Conservation (phyloP, 2,113 vertebrate species). For the Apteryx owenii region DNA sequence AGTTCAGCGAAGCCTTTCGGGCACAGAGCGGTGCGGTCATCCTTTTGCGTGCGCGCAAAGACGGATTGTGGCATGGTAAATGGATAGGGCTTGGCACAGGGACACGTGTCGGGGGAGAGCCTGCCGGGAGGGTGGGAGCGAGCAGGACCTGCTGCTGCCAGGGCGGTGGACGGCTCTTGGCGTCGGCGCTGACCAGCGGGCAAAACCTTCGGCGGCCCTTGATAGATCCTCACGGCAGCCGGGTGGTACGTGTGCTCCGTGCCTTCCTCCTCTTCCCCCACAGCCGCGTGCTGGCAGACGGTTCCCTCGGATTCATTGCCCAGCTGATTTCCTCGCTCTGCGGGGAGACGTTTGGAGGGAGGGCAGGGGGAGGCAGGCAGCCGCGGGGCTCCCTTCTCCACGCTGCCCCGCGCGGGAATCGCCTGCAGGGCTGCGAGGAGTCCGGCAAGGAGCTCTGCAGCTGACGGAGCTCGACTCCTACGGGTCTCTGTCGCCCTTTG, state of each 20-base stretch:
- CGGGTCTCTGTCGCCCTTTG: background rate
- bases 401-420: background rate
- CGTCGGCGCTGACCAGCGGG: background rate
- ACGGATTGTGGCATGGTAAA: background rate
- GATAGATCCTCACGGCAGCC: background rate
- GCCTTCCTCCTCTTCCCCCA: background rate
- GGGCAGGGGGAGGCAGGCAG: background rate
- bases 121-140: background rate
- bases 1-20: background rate
- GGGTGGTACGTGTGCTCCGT: background rate
- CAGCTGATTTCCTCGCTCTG: background rate
- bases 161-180: background rate
- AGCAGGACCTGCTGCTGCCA: background rate
- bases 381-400: background rate
- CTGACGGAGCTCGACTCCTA: background rate
- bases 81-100: background rate
- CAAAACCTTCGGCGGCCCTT: rapidly evolving
- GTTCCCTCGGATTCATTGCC: background rate
- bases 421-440: background rate
- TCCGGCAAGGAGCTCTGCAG: background rate
- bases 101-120: rapidly evolving
- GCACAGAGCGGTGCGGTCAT: background rate
- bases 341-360: rapidly evolving
- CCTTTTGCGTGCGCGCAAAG: background rate
- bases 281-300: background rate